Conservation (phyloP, 2,797 vertebrate species). For the Acrossocheilus fasciatus region DNA sequence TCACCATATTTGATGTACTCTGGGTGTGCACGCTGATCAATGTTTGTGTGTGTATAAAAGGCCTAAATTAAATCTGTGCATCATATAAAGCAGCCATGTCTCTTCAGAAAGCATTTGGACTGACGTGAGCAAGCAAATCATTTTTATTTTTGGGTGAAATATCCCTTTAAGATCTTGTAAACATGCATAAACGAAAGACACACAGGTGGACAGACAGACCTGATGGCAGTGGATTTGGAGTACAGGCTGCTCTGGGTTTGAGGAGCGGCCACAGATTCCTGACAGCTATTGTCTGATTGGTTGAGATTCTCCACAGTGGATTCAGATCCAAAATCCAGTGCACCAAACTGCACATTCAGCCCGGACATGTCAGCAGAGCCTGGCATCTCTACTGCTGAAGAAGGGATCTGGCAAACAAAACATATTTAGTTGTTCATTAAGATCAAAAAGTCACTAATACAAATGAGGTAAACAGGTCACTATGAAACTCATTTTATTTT, state of each 20-base stretch:
- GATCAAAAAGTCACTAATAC: neutral
- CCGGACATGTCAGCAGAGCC: slow-evolving; percentile 90
- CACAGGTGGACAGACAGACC: slow-evolving; percentile 70
- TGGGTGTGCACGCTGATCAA: neutral
- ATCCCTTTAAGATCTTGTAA: neutral
- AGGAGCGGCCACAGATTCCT: slow-evolving; percentile 57
- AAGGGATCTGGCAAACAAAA: slow-evolving; percentile 84
- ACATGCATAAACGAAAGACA: neutral
- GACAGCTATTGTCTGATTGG: slow-evolving; percentile 76
- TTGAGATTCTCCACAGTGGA: slow-evolving; percentile 82
- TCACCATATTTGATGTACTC: neutral
- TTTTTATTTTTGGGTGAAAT: neutral
- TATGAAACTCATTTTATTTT: neutral
- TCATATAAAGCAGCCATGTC: neutral
- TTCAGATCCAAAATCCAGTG: slow-evolving; percentile 94
- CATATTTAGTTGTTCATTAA: neutral
- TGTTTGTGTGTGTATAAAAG: neutral
- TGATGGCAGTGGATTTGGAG: slow-evolving; percentile 86
- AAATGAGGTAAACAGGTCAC: neutral
- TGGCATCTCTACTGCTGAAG: slow-evolving; percentile 96
- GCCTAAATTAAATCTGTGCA: neutral
- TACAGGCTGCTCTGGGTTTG: slow-evolving; percentile 86
- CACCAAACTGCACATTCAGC: slow-evolving; percentile 96
- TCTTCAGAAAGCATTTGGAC: neutral
- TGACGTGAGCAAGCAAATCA: neutral